Evolutionary conservation across 2,113 vertebrate genomes (phyloP), one percentile per base, ranked within the genome.

Genomic region (Gallinago undulata): DNA sequence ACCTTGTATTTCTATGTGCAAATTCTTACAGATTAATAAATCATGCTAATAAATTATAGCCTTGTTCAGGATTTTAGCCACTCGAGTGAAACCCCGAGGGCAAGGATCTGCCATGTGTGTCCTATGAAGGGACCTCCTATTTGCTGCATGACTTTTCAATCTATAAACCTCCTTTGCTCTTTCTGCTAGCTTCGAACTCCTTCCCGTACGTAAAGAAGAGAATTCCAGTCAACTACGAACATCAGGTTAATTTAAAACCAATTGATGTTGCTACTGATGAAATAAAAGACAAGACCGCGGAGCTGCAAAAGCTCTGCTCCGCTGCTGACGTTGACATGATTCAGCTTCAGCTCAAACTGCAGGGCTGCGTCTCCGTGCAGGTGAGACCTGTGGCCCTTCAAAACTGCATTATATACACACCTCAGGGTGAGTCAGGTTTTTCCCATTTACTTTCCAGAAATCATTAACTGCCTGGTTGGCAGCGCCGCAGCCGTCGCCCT

Each of bases 151-250:
- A 37, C 80, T 84, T 91, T 82, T 84, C 60, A 68, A 8, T 66
- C 47, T 83, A 0, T 86, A 50, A 72, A 92, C 74, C 87, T 64
- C 27, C 15, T 89, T 94, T 95, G 55, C 56, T 82, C 18, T 96
- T 92, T 57, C 77, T 95, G 21, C 48, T 92, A 99, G 99, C 99
- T 73, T 97, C 97, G 69, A 98, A 99, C 97, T 98, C 98, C 2
- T 99, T 99, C 70, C 99, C 99, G 0, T 99, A 99, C 0, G 99
- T 99, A 79, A 99, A 99, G 97, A 99, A 99, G 97, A 99, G 99
- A 31, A 98, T 99, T 78, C 98, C 99, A 37, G 99, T 99, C 93
- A 98, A 97, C 84, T 98, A 97, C 4, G 99, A 99, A 80, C 99
- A 99, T 67, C 99, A 99, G 64, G 95, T 99, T 92, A 99, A 99